Conservation (phyloP, 2,888 invertebrate genomes). For the Ariolimax columbianus region DNA sequence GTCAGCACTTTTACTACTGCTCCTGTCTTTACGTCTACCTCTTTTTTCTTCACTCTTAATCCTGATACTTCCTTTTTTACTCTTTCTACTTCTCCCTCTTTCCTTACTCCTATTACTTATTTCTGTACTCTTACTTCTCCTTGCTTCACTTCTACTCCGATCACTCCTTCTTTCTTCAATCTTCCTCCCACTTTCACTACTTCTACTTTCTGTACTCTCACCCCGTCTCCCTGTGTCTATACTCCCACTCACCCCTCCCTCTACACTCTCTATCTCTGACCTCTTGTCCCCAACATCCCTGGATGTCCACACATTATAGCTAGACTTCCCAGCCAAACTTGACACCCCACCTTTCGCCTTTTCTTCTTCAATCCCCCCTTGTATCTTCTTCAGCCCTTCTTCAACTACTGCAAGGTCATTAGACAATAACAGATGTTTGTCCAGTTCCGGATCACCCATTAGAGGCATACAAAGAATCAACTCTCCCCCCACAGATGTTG, state of each 20-base stretch:
- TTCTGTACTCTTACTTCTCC: not conserved
- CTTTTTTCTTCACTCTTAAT: not conserved
- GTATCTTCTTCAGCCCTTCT: not conserved
- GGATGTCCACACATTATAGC: not conserved
- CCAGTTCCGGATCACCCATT: not conserved
- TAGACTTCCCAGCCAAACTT: not conserved
- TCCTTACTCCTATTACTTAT: not conserved
- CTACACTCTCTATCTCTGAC: not conserved
- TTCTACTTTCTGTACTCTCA: not conserved
- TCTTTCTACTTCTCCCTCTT: slow-evolving; percentile 7
- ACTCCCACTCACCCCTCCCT: not conserved
- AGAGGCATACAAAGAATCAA: not conserved
- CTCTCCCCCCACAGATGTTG: too few species aligned
- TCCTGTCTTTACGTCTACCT: not conserved
- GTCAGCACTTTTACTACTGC: not conserved
- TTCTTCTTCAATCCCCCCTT: not conserved
- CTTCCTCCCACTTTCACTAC: not conserved
- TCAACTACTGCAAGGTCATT: slow-evolving; percentile 7
- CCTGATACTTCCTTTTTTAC: slow-evolving; percentile 1
- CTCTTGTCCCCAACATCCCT: not conserved
- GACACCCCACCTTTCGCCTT: not conserved
- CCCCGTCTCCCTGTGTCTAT: not conserved
- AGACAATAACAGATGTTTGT: not conserved
- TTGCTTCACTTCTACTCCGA: not conserved
- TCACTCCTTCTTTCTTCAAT: not conserved